Evolutionary conservation across 2,888 invertebrate species (phyloP), one percentile per base, ranked within the genome.

Genomic region (Carcina quercana): DNA sequence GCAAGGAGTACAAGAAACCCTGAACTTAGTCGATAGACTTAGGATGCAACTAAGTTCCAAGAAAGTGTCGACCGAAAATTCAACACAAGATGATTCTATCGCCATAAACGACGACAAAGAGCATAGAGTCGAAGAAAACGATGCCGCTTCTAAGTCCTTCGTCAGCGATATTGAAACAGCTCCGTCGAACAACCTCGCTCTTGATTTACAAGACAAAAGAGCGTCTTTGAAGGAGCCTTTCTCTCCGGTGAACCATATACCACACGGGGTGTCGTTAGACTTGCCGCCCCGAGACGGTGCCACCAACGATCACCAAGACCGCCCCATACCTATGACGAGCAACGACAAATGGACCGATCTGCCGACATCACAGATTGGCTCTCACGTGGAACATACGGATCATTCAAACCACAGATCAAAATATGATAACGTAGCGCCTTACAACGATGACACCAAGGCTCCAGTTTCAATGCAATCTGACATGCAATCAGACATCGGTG

Each of bases 21-120:
- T 93, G 38, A 91, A 94, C 72, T 82, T 96, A 15, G 92, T 96
- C 3, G 93, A 95, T 57, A 93, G 95, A 56, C 74, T 96, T 11
- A 85, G 95, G 28, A 87, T 90, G 86, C 89, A 90, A 55, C 79
- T 92, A 50, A 86, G 86, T 40, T 84, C 85, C 17, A 90, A 91
- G 58, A 91, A 90, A 64, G 86, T 88, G 11, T 85, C 80, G 32
- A 59, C 83, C 21, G 84, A 83, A 34, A 66, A 82, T 45, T 54
- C 78, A 11, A 70, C 76, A 34, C 64, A 72, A 37, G 85, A 86
- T 30, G 68, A 79, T 30, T 43, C 53, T 4, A 42, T 47, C 21
- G 41, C 46, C 4, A 34, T 48, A 2, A 52, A 44, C 25, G 66
- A 72, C 11, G 62, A 61, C 3, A 62, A 64, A 35, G 61, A 66